Evolutionary conservation across 2,888 invertebrate species (phyloP), one percentile per base, ranked within the genome.

Genomic region (Ernsta delagoae): DNA sequence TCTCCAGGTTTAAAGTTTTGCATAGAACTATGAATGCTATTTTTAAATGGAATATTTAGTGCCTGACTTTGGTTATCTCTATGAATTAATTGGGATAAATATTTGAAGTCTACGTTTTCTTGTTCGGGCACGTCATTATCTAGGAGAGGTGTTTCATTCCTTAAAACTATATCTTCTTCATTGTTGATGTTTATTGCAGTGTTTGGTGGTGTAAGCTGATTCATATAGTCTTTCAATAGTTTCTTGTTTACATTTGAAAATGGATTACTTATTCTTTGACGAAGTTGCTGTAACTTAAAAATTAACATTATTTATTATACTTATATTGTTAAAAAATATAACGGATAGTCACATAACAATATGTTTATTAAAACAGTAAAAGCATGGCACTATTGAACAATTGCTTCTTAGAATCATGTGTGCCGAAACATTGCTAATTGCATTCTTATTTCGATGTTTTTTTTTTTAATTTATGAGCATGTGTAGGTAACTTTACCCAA

Each of bases 11-110:
- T 72, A 36, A 68, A 50, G 5, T 57, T 12, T 70, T 76, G 71
- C 41, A 72, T 8, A 48, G 45, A 72, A 62, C 75, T 71, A 67
- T 69, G 16, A 16, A 16, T 16, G 16, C 16, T 77, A 75, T 72
- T 75, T 72, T 70, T 75, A 11, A 66, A 72, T 8, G 74, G 74
- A 36, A 68, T 62, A 45, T 75, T 66, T n/a, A 70, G 75, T 6
- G 77, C 77, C 48, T 81, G 78, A 69, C 82, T 85, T n/a, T 79
- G 70, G 70, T 87, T 79, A 9, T 79, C 77, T 78, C 78, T 84
- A 65, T 92, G 92, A 71, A 92, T 92, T 53, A 91, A 79, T 72
- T 92, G 83, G 39, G 89, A 81, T 70, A 92, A 78, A 73, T 92
- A 92, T 75, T 88, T 91, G 67, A 92, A 91, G 73, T 89, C 84